These are phyloP conservation scores for Uloborus diversus DNA, from an alignment of 1,140 invertebrate species.

Conservation along the genomic window DNA sequence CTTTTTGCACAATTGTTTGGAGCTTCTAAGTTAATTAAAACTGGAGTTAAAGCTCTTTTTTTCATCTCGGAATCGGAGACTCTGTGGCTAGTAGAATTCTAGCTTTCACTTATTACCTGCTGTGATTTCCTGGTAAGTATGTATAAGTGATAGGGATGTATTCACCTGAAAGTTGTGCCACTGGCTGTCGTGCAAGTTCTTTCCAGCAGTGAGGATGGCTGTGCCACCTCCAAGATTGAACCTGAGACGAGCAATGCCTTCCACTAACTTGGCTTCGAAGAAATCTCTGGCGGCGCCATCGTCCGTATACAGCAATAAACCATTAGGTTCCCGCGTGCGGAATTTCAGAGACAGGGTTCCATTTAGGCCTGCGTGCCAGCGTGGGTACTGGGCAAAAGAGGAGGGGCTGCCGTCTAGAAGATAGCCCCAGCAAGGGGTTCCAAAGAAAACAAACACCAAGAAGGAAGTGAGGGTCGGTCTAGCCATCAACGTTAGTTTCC, in stretches of 20 bases:
- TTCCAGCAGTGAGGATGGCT: constrained; percentile 83
- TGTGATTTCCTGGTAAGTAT: too few species aligned
- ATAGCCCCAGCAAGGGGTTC: background rate
- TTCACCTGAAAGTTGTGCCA: constrained; percentile 93
- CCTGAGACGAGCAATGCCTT: constrained; percentile 86
- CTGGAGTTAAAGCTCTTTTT: too few species aligned
- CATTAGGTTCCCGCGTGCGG: constrained; percentile 89
- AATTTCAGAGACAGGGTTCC: constrained; percentile 90
- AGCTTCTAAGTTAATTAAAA: too few species aligned
- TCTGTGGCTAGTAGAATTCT: too few species aligned
- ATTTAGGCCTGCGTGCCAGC: constrained; percentile 89
- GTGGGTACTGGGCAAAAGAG: constrained; percentile 87
- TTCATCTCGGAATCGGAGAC: too few species aligned
- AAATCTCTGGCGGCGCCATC: constrained; percentile 91
- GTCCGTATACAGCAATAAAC: constrained; percentile 91
- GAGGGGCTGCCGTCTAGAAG: constrained; percentile 78
- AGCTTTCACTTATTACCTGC: too few species aligned
- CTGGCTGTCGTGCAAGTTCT: constrained; percentile 94
- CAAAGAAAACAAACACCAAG: background rate
- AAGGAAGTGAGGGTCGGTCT: too few species aligned
- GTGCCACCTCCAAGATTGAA: constrained; percentile 93
- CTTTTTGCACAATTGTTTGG: too few species aligned
- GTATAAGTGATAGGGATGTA: constrained; percentile 74
- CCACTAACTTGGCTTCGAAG: constrained; percentile 86
- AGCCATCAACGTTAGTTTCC: too few species aligned